These are phyloP conservation scores for Ernsta delagoae DNA, from an alignment of 2,888 invertebrate genomes.

Conservation along the genomic window DNA sequence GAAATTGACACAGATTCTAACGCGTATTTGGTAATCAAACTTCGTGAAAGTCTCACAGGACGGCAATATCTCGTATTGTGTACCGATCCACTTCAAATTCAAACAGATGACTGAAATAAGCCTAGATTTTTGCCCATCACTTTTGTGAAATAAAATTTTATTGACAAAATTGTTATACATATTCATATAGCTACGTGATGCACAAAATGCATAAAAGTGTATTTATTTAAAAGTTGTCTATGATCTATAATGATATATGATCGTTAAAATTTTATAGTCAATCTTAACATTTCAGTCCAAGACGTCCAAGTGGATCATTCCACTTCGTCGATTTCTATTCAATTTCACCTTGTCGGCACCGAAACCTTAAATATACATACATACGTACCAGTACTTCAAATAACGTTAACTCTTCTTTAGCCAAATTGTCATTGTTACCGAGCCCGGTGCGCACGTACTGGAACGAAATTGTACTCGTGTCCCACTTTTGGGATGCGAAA, in stretches of 20 bases:
- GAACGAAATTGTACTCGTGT: slow-evolving; percentile 70
- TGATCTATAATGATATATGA: neutral
- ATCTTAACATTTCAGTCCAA: neutral
- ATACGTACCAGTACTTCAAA: slow-evolving; percentile 42
- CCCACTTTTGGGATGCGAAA: slow-evolving; percentile 79
- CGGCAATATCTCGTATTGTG: slow-evolving; percentile 76
- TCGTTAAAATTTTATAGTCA: neutral
- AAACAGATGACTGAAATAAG: slow-evolving; percentile 5
- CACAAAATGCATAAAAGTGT: too few relatives aligned
- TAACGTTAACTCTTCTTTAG: slow-evolving; percentile 66
- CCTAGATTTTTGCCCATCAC: neutral
- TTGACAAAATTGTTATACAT: too few relatives aligned
- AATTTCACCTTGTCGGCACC: slow-evolving; percentile 70
- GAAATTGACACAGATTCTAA: slow-evolving; percentile 85
- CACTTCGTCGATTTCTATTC: slow-evolving; percentile 17
- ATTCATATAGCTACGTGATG: too few relatives aligned
- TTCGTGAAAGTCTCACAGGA: slow-evolving; percentile 83
- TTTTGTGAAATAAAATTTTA: neutral
- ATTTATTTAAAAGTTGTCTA: too few relatives aligned
- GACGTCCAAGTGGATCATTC: slow-evolving; percentile 8
- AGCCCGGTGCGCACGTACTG: slow-evolving; percentile 59
- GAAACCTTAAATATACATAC: slow-evolving; percentile 64
- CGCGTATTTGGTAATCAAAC: slow-evolving; percentile 83
- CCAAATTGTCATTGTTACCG: slow-evolving; percentile 64
- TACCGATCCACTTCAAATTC: slow-evolving; percentile 41